Evolutionary conservation across 2,113 vertebrate genomes (phyloP), one percentile per base, ranked within the genome.

Genomic region (Meleagris gallopavo): DNA sequence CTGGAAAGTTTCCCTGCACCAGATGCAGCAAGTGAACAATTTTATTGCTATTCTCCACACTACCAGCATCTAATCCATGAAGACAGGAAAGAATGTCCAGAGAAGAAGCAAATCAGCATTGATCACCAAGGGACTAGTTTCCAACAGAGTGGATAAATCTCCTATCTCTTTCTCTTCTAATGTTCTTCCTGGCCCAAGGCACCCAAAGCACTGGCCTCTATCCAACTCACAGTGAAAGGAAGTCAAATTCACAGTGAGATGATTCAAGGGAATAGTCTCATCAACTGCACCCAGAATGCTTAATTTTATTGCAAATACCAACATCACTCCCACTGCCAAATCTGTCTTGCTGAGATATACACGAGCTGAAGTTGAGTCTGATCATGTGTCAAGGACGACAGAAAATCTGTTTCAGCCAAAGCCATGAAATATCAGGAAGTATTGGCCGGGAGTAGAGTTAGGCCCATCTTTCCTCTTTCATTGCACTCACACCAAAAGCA

Each of bases 121-220:
- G 95, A 95, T 96, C 88, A 96, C 86, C 69, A 76, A 88, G 80
- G 93, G 77, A 93, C 90, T 95, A 90, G 95, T 95, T 93, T 95
- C 70, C 88, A 95, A 61, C 80, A 79, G 83, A 86, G 88, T 82
- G 88, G 83, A 95, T 95, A 91, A 95, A 95, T 94, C 89, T 85
- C 79, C 3, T 15, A 36, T 90, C 71, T 91, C 70, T 88, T 71
- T 91, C 70, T 88, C 72, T 95, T 70, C 83, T 97, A 94, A 97
- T 95, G 91, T 88, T 97, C 90, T 93, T 95, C 92, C 91, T 95
- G 94, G 88, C 95, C 90, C 90, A 91, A 92, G 89, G 74, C 91
- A 88, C 64, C 70, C 77, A 6, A 96, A 92, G 86, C 73, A 41
- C 79, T 95, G 91, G 95, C 94, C 76, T 95, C 69, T 48, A 80